Evolutionary conservation across 2,113 vertebrate genomes (phyloP).

Genomic region (Podiceps cristatus): DNA sequence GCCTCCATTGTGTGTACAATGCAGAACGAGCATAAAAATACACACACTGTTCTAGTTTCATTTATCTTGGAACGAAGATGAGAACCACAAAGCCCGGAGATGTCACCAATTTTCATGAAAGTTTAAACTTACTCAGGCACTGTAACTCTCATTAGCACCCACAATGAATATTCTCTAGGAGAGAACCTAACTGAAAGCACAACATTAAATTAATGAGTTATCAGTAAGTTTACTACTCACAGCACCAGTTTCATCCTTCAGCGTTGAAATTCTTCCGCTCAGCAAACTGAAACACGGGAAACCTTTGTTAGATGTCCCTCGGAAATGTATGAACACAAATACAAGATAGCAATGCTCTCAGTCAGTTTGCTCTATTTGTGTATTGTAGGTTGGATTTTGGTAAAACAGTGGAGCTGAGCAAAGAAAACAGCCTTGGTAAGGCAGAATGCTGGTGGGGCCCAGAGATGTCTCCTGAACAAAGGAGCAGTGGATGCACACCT

Average conservation of each 20-base stretch:
- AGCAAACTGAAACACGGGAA: slow-evolving; percentile 87
- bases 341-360: neutral
- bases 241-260: slow-evolving; percentile 99
- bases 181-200: neutral
- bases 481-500: neutral
- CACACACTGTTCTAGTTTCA: neutral
- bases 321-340: neutral
- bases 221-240: slow-evolving; percentile 81
- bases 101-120: neutral
- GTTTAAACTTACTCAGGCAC: neutral
- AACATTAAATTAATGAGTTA: neutral
- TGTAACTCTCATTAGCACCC: neutral
- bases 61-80: neutral
- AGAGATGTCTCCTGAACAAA: neutral
- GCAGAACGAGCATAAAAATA: neutral
- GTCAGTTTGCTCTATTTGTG: neutral
- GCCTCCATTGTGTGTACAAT: neutral
- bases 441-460: neutral
- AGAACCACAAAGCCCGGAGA: neutral
- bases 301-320: neutral
- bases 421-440: neutral
- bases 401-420: neutral
- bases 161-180: neutral
- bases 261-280: slow-evolving; percentile 98
- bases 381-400: neutral